Base-by-base conservation (phyloP, 2,797 vertebrate species). In the Fistularia commersonii region DNA sequence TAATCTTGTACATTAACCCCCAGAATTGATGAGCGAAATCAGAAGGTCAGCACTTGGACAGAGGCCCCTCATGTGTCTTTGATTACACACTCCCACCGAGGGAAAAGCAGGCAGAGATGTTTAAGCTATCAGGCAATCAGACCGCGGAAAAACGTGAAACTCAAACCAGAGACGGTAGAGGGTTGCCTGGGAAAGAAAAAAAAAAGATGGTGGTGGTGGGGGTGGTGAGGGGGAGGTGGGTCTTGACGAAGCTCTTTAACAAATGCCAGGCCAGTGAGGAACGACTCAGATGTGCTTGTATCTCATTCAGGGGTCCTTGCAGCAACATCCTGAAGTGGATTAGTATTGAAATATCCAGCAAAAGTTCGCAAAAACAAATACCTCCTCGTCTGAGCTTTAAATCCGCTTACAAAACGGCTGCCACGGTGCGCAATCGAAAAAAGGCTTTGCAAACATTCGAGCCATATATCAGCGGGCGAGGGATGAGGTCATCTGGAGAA, bases 111-210 rank as follows among this genome's bases (percentile, higher is more conserved):
- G 72, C 81, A 77, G 84, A 81, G 72, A 83, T 82, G 81, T 86
- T 88, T 88, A 83, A 89, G 79, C 77, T 83, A 88, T 86, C 81
- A 83, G 79, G 86, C 84, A 88, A 90, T 89, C 85, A 89, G 83
- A 81, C 80, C 77, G 74, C 72, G 50, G 59, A 83, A 71, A 84
- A 79, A 88, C 58, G 72, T 86, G 88, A 90, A 90, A 89, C 84
- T 85, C 82, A 89, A 89, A 87, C 82, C 86, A 87, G 84, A 87
- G 79, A 64, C 56, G 15, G 69, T 15, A 72, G 69, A 76, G 67
- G 48, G 45, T 72, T 74, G 72, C 75, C 66, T 71, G 65, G 74
- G 80, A 82, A 79, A 71, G 66, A 75, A 51, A 34, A 37, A 51
- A 34, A 34, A 51, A 41, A 42, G 15, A 9, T 35, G 34, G 34